Evolutionary conservation across 2,888 invertebrate genomes (phyloP).

Genomic region (Hydrotaea cyrtoneurina): DNA sequence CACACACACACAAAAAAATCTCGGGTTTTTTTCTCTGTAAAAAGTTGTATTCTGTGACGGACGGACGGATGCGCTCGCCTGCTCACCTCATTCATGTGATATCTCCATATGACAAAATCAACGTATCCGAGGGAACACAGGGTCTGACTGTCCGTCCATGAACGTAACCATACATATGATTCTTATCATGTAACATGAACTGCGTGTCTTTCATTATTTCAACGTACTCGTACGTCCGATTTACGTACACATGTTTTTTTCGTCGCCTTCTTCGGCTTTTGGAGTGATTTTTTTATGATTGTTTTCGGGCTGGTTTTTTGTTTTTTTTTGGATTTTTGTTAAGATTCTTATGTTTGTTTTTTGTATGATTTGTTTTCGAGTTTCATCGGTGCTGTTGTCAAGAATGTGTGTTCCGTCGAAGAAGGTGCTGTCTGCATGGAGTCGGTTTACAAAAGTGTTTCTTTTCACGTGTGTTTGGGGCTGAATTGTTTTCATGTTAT

Average conservation of each 20-base stretch:
- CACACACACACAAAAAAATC: too few species aligned
- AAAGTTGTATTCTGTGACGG: constrained; percentile 21
- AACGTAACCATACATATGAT: constrained; percentile 22
- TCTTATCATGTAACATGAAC: constrained; percentile 58
- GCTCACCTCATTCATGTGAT: constrained; percentile 37
- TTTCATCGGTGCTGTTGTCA: too few species aligned
- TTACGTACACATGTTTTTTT: constrained; percentile 6
- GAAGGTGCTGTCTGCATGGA: constrained; percentile 35
- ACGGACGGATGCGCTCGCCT: neutral
- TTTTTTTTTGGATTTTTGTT: neutral
- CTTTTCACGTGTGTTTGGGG: constrained; percentile 29
- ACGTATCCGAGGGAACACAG: neutral
- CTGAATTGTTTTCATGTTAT: constrained; percentile 45
- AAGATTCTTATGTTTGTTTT: constrained; percentile 33
- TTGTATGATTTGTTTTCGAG: constrained; percentile 3
- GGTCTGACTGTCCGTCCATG: neutral
- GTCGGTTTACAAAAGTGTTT: constrained; percentile 27
- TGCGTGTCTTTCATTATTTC: constrained; percentile 50
- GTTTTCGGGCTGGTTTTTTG: constrained; percentile 8
- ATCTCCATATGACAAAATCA: constrained; percentile 6
- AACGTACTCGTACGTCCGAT: constrained; percentile 1
- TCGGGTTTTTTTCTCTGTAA: neutral
- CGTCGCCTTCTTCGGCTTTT: neutral
- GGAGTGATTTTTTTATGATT: constrained; percentile 14
- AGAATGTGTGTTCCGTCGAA: constrained; percentile 3